A percentile compares a stretch with the other conserved stretches of the same genome.
phyloP scores from a whole-genome alignment of 2,113 vertebrate genomes.

The Apodemus sylvaticus region DNA sequence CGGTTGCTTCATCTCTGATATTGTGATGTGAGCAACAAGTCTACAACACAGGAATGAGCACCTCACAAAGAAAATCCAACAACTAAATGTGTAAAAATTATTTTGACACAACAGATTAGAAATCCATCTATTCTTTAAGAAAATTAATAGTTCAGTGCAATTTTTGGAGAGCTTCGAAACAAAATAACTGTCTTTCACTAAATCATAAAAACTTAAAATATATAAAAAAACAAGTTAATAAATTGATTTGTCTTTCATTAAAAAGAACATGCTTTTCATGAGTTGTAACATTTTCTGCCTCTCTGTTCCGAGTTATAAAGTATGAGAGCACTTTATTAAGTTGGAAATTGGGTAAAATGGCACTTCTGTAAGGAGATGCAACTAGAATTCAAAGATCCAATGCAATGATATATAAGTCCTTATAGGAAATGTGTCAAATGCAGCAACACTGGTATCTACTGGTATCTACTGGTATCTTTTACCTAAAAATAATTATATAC shows the following conservation, averaged over 20 bases:
- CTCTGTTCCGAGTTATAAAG: background rate
- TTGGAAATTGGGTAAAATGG: background rate
- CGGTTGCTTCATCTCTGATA: background rate
- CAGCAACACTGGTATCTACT: background rate
- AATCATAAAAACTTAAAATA: background rate
- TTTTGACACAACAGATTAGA: background rate
- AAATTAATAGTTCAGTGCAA: background rate
- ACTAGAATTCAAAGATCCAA: background rate
- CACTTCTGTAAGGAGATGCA: background rate
- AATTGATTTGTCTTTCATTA: constrained; percentile 27
- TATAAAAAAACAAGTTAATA: background rate
- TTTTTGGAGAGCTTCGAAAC: background rate
- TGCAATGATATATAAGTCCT: background rate
- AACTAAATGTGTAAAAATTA: background rate
- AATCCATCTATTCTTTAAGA: background rate
- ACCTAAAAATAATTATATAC: background rate
- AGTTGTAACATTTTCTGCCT: background rate
- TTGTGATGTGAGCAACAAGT: background rate
- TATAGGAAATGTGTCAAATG: background rate
- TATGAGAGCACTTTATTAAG: background rate
- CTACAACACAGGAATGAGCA: background rate
- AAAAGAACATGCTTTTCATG: constrained; percentile 12
- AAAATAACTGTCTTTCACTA: background rate
- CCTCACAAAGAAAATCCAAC: too few species aligned
- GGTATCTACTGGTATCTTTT: background rate